These are phyloP conservation scores for Athrips mouffetella DNA, from an alignment of 2,888 invertebrate genomes.

Conservation along the genomic window DNA sequence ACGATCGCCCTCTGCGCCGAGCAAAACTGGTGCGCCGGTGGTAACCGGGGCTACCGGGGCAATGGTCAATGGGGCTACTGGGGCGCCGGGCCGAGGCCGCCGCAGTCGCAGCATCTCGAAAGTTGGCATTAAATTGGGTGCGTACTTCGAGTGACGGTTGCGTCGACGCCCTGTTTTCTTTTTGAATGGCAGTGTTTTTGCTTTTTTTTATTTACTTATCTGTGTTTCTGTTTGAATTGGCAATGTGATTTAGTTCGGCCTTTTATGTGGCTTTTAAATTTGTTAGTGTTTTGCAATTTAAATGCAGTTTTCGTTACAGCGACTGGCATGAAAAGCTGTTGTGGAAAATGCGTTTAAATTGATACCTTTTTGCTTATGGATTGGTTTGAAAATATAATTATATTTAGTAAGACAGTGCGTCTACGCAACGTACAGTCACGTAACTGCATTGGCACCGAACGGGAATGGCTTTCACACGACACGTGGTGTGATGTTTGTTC, in stretches of 20 bases:
- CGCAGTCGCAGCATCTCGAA: conserved; percentile 72
- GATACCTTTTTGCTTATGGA: conserved; percentile 11
- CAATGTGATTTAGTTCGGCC: conserved; percentile 26
- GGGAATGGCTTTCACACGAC: conserved; percentile 64
- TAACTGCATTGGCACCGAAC: conserved; percentile 58
- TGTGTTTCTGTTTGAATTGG: conserved; percentile 31
- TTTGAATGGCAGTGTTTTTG: conserved; percentile 21
- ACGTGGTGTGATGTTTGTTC: conserved; percentile 48
- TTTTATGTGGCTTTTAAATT: conserved; percentile 24
- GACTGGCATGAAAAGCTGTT: not conserved
- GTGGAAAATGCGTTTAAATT: conserved; percentile 9
- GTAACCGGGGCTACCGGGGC: conserved; percentile 23
- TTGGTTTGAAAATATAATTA: conserved; percentile 23
- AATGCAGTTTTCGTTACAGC: conserved; percentile 7
- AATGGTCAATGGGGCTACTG: conserved; percentile 42
- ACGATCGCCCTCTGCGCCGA: conserved; percentile 66
- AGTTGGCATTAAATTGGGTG: conserved; percentile 78
- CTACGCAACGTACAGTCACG: conserved; percentile 69
- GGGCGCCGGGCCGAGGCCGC: conserved; percentile 54
- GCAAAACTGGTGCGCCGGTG: conserved; percentile 49
- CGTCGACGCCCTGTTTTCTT: conserved; percentile 66
- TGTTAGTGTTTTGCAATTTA: conserved; percentile 3
- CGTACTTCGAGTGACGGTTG: conserved; percentile 69
- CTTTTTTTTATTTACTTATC: conserved; percentile 30
- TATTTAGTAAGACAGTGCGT: conserved; percentile 55